Evolutionary conservation across 2,888 invertebrate species (phyloP), one percentile per base, ranked within the genome.

Genomic region (Entomobrya proxima): DNA sequence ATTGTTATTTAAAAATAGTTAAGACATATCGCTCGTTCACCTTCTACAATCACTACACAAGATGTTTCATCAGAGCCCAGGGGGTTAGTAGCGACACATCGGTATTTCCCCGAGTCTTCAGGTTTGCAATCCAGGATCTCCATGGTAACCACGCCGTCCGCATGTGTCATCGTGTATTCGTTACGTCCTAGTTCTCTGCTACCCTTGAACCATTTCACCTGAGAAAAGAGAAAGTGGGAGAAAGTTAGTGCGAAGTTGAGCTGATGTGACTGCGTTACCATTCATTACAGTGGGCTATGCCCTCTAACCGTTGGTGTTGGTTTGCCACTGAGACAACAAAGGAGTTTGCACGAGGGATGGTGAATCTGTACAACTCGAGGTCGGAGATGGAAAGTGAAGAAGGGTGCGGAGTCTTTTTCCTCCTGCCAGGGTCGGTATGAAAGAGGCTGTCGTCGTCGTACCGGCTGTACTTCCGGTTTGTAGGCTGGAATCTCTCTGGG

Each of bases 281-380:
- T 6, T 44, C 27, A 47, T 27, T n/a, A 47, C 1, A 21, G 61
- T 27, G n/a, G 35, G 32, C n/a, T 64, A 35, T 35, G n/a, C 24
- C 44, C 24, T 9, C 91, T 90, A 92, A 98, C 98, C 40, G 96
- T 96, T 21, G 99, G 98, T 91, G 95, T 94, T 86, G 99, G 99
- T 92, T 96, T 97, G 88, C 98, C 98, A 91, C 96, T 96, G 87
- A 99, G 94, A 91, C 99, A 98, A 93, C 98, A 98, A 67, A 99
- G 95, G 89, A 99, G 94, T 93, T 99, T 99, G 94, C 99, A 99
- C 85, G 98, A 98, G 83, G 92, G 92, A 92, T 97, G 96, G 89
- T 98, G 95, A 91, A 94, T 95, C 93, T 99, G 99, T 95, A 99
- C 99, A 91, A 99, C 97, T 92, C 99, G 96, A 91, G 99, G 98